phyloP scores from a whole-genome alignment of 1,140 invertebrate species.

The Thalassaphorura encarpata region DNA sequence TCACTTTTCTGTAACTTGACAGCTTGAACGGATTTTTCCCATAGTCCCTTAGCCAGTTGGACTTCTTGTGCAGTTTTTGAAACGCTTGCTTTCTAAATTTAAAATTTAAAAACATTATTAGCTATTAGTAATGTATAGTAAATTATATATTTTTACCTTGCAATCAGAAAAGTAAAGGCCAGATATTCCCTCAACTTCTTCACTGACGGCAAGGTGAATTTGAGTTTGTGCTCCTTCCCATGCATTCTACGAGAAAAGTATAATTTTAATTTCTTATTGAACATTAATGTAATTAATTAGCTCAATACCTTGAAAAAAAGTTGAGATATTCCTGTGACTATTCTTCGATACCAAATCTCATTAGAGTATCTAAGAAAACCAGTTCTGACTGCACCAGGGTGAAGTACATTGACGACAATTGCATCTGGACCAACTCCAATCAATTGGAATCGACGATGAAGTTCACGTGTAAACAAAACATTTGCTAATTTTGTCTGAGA shows the following conservation, averaged over 20 bases:
- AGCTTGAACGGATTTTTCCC: constrained; percentile 65
- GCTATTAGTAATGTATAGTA: background rate
- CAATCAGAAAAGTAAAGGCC: constrained; percentile 82
- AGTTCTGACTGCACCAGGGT: constrained; percentile 30
- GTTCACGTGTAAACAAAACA: constrained; percentile 70
- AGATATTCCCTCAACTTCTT: constrained; percentile 56
- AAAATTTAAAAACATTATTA: background rate
- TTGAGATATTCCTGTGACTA: background rate
- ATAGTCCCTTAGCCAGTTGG: constrained; percentile 63
- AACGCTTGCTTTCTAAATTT: background rate
- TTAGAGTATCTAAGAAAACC: constrained; percentile 26
- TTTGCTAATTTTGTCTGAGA: constrained; percentile 81
- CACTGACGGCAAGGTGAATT: constrained; percentile 63
- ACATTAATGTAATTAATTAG: too few relatives aligned
- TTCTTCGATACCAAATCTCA: background rate
- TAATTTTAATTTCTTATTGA: too few relatives aligned
- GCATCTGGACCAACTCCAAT: constrained; percentile 45
- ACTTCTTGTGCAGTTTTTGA: constrained; percentile 47
- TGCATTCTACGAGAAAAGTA: constrained; percentile 54
- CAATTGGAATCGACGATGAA: constrained; percentile 58
- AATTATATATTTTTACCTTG: constrained; percentile 40
- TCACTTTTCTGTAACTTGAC: constrained; percentile 53
- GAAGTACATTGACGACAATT: constrained; percentile 23
- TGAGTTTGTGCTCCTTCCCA: constrained; percentile 69
- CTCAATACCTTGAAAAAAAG: constrained; percentile 1